phyloP scores from a whole-genome alignment of 2,797 vertebrate species.

The Pseudopleuronectes americanus region DNA sequence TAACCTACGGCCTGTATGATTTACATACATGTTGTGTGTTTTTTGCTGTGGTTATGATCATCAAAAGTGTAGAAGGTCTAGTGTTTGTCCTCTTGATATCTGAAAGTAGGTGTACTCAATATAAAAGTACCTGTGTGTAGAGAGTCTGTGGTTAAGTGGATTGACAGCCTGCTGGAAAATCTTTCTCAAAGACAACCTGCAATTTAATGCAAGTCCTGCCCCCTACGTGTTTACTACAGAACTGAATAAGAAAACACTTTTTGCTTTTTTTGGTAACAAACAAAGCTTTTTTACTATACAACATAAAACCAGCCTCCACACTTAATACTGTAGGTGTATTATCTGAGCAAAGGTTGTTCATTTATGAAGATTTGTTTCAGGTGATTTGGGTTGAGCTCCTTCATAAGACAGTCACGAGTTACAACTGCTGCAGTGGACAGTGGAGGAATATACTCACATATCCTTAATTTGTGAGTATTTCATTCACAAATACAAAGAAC shows the following conservation, averaged over 20 bases:
- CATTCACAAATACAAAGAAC: neutral
- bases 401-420: neutral
- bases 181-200: too few species aligned
- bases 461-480: neutral
- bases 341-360: slow-evolving; percentile 7
- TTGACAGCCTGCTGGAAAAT: neutral
- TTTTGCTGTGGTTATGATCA: neutral
- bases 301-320: neutral
- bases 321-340: neutral
- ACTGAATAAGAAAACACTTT: neutral
- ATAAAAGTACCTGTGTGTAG: neutral
- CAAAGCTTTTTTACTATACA: neutral
- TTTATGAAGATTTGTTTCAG: neutral
- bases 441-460: neutral
- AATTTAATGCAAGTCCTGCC: neutral
- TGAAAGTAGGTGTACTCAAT: neutral
- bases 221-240: neutral
- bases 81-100: slow-evolving; percentile 9
- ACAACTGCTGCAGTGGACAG: neutral
- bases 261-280: neutral
- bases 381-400: too few species aligned
- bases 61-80: neutral
- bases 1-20: neutral
- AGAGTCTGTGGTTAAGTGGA: neutral
- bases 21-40: neutral